Percentiles rank a stretch among this genome's conserved stretches.
Evolutionary conservation across 1,140 invertebrate species (phyloP).

Genomic region (Tachypleus tridentatus): DNA sequence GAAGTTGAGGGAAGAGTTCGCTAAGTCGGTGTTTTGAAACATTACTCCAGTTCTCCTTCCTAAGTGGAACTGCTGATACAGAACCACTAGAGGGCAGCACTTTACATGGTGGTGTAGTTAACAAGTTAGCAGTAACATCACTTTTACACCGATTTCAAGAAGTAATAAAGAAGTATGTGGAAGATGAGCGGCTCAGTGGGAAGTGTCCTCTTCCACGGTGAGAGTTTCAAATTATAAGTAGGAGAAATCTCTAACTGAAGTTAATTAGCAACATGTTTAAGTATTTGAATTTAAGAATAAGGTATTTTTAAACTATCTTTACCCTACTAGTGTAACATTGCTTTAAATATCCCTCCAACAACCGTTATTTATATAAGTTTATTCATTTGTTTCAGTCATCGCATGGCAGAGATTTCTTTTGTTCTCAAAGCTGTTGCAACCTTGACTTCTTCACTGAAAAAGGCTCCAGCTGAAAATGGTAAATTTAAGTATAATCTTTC

Average conservation of each 20-base stretch:
- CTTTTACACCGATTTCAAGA: constrained; percentile 84
- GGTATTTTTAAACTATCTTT: not conserved
- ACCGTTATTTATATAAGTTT: not conserved
- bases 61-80: constrained; percentile 39
- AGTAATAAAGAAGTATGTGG: constrained; percentile 72
- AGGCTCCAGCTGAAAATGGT: constrained; percentile 74
- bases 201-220: constrained; percentile 83
- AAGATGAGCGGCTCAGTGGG: constrained; percentile 75
- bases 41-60: constrained; percentile 76
- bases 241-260: too few species aligned
- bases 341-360: too few species aligned
- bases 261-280: too few species aligned
- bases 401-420: constrained; percentile 89
- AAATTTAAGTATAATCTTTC: constrained; percentile 25
- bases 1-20: constrained; percentile 83
- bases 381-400: constrained; percentile 51
- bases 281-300: too few species aligned
- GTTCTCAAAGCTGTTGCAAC: constrained; percentile 92
- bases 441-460: constrained; percentile 79
- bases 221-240: constrained; percentile 4
- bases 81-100: constrained; percentile 17
- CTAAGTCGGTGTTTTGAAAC: constrained; percentile 91
- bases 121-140: constrained; percentile 76
- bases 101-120: constrained; percentile 43
- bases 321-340: not conserved